These are phyloP conservation scores for Neoaliturus tenellus DNA, from an alignment of 2,888 invertebrate species.

Conservation along the genomic window DNA sequence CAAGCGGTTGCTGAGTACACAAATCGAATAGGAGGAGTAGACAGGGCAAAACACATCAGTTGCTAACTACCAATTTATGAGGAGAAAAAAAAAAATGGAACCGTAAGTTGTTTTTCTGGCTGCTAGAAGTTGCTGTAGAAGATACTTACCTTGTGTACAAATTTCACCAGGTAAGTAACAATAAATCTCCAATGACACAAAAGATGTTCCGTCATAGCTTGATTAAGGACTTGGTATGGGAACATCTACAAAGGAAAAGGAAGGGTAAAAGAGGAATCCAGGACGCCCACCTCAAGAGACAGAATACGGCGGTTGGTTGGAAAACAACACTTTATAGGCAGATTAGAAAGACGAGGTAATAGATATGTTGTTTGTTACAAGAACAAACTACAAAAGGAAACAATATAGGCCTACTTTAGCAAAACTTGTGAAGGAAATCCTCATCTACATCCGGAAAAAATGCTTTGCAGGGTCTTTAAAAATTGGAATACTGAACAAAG, in stretches of 20 bases:
- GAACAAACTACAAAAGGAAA: slow-evolving; percentile 41
- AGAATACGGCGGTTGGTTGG: not conserved
- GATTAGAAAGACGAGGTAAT: not conserved
- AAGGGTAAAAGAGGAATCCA: not conserved
- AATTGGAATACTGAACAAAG: too few relatives aligned
- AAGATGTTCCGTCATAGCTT: slow-evolving; percentile 21
- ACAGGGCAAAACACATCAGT: slow-evolving; percentile 41
- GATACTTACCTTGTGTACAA: slow-evolving; percentile 30
- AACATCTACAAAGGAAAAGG: not conserved
- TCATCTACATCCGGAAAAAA: slow-evolving; percentile 28
- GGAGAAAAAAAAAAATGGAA: slow-evolving; percentile 29
- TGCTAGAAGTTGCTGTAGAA: slow-evolving; percentile 21
- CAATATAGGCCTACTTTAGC: slow-evolving; percentile 22
- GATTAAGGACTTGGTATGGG: slow-evolving; percentile 10
- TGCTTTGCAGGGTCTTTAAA: slow-evolving; percentile 3
- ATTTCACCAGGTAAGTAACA: not conserved
- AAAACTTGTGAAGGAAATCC: slow-evolving; percentile 35
- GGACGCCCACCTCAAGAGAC: not conserved
- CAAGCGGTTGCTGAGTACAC: slow-evolving; percentile 25
- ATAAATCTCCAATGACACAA: slow-evolving; percentile 16
- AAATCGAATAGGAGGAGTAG: slow-evolving; percentile 43
- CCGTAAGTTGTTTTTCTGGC: slow-evolving; percentile 41
- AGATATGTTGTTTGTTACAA: slow-evolving; percentile 29
- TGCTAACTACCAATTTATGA: slow-evolving; percentile 36
- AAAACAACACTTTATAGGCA: not conserved